phyloP scores from a whole-genome alignment of 1,140 invertebrate genomes.

The Prorops nasuta region DNA sequence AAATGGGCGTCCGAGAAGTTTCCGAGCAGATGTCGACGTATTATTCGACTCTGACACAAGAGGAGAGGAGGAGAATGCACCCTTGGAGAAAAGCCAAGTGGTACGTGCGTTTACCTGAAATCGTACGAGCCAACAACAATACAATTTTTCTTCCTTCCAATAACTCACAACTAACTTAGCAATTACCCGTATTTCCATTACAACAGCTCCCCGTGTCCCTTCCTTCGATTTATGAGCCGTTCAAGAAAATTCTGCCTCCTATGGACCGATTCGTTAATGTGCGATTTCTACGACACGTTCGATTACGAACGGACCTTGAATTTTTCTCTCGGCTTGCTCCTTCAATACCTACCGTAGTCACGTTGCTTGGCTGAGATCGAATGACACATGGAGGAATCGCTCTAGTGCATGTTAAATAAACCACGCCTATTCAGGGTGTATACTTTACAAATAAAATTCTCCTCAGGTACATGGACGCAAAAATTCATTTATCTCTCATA shows the following conservation, averaged over 20 bases:
- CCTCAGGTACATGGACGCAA: no score
- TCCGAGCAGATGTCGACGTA: constrained; percentile 35
- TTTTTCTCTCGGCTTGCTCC: no score
- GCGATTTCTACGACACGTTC: background rate
- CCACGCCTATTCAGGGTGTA: no score
- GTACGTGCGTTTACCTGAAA: constrained; percentile 34
- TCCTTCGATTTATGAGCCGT: background rate
- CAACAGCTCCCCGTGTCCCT: background rate
- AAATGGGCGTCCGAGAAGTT: constrained; percentile 23
- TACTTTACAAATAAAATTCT: no score
- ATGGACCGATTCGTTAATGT: no score
- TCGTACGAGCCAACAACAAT: no score
- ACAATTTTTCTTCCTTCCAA: background rate
- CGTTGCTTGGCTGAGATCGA: no score
- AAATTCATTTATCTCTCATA: no score
- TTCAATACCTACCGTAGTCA: no score
- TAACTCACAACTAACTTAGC: background rate
- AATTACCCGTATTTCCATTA: background rate
- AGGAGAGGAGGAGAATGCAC: constrained; percentile 45
- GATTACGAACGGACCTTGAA: no score
- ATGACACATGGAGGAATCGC: no score
- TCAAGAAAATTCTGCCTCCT: background rate
- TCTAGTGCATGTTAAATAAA: no score
- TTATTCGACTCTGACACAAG: constrained; percentile 41
- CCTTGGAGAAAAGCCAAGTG: constrained; percentile 45